Base-by-base conservation (phyloP, 2,888 invertebrate genomes). In the Cosmia trapezina region DNA sequence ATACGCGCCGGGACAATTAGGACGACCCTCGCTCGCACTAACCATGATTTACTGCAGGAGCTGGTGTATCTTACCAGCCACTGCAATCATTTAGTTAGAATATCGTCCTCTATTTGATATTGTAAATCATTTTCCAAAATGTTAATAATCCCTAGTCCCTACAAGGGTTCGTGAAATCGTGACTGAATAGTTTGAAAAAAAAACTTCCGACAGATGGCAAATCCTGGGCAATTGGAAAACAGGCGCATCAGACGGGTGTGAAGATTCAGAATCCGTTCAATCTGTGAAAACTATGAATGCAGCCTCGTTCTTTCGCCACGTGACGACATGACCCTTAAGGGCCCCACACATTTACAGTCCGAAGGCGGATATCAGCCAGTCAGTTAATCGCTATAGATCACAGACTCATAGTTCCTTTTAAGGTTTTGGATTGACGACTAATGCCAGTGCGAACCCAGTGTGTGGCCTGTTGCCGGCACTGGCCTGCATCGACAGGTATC, bases 11-110 rank as follows among this genome's bases (percentile, higher is more conserved):
- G 12, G 54, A 56, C 66, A 67, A 60, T 68, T 61, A 59, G 49
- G 59, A 57, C 47, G 63, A 22, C 54, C 57, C 62, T 67, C 79
- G 49, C 60, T 19, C 2, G 45, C 53, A 69, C 43, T 51, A 53
- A 69, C 47, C 69, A 73, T 62, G 72, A 62, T 78, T 57, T 62
- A 62, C 51, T 62, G 12, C 17, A 43, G 19, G 14, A 56, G 47
- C 47, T 66, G 37, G 43, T 51, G 54, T 33, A 17, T 68, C 45
- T 22, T 53, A 47, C 12, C 53, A 54, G 41, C 33, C 51, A 41
- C 43, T 59, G n/a, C 17, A 45, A 63, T 51, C 7, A 0, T n/a
- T 33, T n/a, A 33, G 41, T 56, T 41, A 22, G 9, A 54, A 71
- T 60, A 22, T 49, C 12, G 8, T 54, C 41, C 28, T 53, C 7